Conservation (phyloP, 2,888 invertebrate species). For the Latrodectus elegans region DNA sequence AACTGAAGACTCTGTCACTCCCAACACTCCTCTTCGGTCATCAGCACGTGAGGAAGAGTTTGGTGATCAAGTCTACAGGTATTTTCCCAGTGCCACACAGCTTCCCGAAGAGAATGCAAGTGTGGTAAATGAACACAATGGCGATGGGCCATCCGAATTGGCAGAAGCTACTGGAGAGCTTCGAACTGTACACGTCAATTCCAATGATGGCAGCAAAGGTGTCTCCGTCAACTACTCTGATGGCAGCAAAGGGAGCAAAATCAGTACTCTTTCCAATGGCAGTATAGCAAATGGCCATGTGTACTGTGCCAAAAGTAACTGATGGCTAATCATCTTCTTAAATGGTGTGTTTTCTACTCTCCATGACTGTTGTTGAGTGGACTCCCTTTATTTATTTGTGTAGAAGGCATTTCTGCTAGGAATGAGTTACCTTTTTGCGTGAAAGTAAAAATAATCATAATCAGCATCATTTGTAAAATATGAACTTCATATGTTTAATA, state of each 20-base stretch:
- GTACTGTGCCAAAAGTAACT: constrained; percentile 51
- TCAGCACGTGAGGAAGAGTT: constrained; percentile 28
- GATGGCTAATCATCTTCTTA: constrained; percentile 34
- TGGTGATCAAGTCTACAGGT: constrained; percentile 16
- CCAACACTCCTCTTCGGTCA: constrained; percentile 55
- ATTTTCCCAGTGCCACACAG: constrained; percentile 63
- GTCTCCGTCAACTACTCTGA: constrained; percentile 68
- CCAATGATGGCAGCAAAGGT: constrained; percentile 51
- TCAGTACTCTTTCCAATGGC: constrained; percentile 70
- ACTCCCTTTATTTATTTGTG: neutral
- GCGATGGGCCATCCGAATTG: constrained; percentile 1
- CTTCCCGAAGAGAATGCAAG: constrained; percentile 26
- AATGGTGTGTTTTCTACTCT: neutral
- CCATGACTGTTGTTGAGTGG: neutral
- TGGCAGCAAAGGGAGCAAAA: constrained; percentile 70
- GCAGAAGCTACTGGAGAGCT: neutral
- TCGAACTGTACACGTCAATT: neutral
- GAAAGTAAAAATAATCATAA: too few relatives aligned
- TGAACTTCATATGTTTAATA: too few relatives aligned
- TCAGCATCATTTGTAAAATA: too few relatives aligned
- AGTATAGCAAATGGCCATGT: constrained; percentile 70
- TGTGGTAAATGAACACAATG: neutral
- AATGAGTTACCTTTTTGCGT: neutral
- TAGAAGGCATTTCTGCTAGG: neutral
- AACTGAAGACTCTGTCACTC: constrained; percentile 46